These are phyloP conservation scores for Cataglyphis livida DNA, from an alignment of 2,888 invertebrate genomes.

Conservation along the genomic window DNA sequence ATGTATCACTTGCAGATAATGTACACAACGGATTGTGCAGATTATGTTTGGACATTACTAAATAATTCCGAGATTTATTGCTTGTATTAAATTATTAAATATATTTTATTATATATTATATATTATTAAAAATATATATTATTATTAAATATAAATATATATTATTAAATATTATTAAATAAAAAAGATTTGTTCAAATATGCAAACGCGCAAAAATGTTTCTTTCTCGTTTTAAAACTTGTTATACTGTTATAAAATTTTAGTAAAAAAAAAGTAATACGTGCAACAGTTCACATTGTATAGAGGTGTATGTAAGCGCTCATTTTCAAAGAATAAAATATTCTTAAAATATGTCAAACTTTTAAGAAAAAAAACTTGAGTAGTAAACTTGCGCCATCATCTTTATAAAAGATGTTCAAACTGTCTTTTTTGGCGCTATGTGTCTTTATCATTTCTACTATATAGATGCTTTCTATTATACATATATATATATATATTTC, in stretches of 20 bases:
- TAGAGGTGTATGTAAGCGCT: background rate
- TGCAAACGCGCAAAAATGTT: background rate
- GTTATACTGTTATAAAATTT: background rate
- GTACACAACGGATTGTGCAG: background rate
- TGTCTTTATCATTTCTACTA: background rate
- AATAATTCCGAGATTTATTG: background rate
- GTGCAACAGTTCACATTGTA: slow-evolving; percentile 2
- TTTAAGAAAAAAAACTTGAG: slow-evolving; percentile 21
- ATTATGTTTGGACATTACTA: background rate
- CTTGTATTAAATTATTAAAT: background rate
- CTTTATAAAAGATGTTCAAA: slow-evolving; percentile 8
- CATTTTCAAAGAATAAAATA: slow-evolving; percentile 22
- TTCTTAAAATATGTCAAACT: slow-evolving; percentile 17
- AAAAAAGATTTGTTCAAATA: background rate
- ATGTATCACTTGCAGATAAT: background rate
- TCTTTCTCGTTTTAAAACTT: background rate
- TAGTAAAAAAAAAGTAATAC: background rate
- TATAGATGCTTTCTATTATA: background rate
- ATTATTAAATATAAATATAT: no score
- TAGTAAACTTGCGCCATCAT: slow-evolving; percentile 33
- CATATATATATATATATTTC: background rate
- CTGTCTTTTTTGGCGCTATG: background rate
- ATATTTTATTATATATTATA: no score
- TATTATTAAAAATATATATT: no score
- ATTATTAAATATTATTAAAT: background rate